A percentile compares a stretch with the other conserved stretches of the same genome.
Evolutionary conservation across 2,888 invertebrate genomes (phyloP).

Genomic region (Aporophyla lueneburgensis): DNA sequence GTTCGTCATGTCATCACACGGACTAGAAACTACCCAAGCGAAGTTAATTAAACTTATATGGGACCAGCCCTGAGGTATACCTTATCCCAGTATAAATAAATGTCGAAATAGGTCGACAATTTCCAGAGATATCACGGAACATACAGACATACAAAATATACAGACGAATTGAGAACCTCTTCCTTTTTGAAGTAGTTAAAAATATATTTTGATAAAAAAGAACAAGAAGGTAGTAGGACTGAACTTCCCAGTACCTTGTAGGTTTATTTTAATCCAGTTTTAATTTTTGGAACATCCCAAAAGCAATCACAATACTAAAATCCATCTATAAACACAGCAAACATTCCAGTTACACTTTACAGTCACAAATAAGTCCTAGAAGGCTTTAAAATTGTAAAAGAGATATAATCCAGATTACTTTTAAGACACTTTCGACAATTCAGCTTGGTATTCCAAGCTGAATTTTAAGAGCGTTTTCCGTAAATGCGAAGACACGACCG

Average conservation of each 20-base stretch:
- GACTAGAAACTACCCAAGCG: too few relatives aligned
- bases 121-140: too few relatives aligned
- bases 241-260: neutral
- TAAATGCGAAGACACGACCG: constrained; percentile 45
- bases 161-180: too few relatives aligned
- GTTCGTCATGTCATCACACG: too few relatives aligned
- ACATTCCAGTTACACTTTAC: constrained; percentile 28
- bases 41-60: too few relatives aligned
- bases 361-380: constrained; percentile 47
- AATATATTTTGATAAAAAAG: neutral
- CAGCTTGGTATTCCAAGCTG: constrained; percentile 35
- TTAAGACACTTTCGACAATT: constrained; percentile 47
- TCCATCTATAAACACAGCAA: constrained; percentile 15
- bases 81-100: too few relatives aligned
- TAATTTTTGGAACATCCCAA: neutral
- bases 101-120: too few relatives aligned
- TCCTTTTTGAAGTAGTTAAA: too few relatives aligned
- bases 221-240: neutral
- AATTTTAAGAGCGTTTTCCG: constrained; percentile 42
- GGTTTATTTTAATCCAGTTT: neutral
- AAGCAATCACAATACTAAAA: constrained; percentile 2
- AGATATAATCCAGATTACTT: constrained; percentile 60
- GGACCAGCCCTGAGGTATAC: too few relatives aligned
- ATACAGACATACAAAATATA: too few relatives aligned
- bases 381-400: constrained; percentile 46